Evolutionary conservation across 2,888 invertebrate species (phyloP), one percentile per base, ranked within the genome.

Genomic region (Orthosia gothica): DNA sequence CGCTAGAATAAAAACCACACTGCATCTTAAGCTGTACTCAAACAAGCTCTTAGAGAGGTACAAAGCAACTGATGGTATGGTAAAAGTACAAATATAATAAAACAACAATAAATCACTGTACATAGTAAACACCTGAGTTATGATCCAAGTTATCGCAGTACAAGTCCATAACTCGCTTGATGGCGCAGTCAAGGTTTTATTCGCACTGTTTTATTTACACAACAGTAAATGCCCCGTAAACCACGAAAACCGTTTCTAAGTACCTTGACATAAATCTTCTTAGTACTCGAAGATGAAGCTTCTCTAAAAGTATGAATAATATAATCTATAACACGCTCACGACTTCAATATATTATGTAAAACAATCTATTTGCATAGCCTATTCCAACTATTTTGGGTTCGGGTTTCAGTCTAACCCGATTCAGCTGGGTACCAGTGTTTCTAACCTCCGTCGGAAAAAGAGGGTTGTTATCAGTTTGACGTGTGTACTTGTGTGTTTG

Each of bases 111-210:
- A 58, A 76, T 72, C 26, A 50, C 32, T 16, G 45, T 16, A 40
- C 13, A 61, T 47, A 40, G 50, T 65, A 74, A 66, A 61, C 62
- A 71, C 45, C 57, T 62, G 52, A 15, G 57, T 82, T 82, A 78
- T 79, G 70, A 55, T 61, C 65, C 55, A 54, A 70, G 59, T 74
- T 57, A 79, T 52, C 47, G 18, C 61, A 50, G 70, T 49, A 67
- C 59, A 61, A 77, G 65, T 74, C 66, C 57, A 74, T 75, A 83
- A 83, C 80, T 57, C 49, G 50, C 52, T 83, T 74, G 74, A 83
- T 83, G 57, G 66, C 54, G 61, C 67, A 70, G 50, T 65, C 84
- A 83, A 83, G 72, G 68, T 80, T 82, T 83, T 84, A 84, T 78
- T 63, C 18, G 9, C 57, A 66, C 74, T 72, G 82, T 81, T 81